Base-by-base conservation (phyloP, 2,888 invertebrate genomes). In the Aquatica leii region DNA sequence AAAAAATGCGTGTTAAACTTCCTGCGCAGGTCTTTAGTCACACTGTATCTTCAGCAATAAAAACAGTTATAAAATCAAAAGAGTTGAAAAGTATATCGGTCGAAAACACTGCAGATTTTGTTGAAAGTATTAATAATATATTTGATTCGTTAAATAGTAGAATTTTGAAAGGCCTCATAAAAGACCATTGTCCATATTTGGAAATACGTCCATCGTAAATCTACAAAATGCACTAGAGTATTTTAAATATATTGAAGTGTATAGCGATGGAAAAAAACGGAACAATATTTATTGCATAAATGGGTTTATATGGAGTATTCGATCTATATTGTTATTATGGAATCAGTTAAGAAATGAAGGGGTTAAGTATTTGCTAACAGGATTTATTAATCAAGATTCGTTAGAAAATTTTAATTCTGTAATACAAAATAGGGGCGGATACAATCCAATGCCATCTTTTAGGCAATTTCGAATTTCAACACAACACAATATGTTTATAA, bases 271-370 rank as follows among this genome's bases (percentile, higher is more conserved):
- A n/a, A 63, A 18, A 24, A 57, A 52, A 18, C 53, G 6, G 15
- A n/a, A n/a, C n/a, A 67, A 62, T 50, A 71, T 71, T 37, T 68
- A 71, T 5, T 75, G 73, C 48, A 72, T 74, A 56, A 50, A 65
- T 12, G 70, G 70, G 6, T 64, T 75, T 20, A 31, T 55, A n/a
- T 66, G 72, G 56, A 70, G 68, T 1, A 68, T 75, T 2, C 70
- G 66, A 24, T 62, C 69, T 21, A 66, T 70, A 51, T 24, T 72
- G 11, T 18, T 55, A 48, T 43, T 73, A 12, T 74, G 69, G 66
- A 31, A 68, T 8, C 60, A 68, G 15, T 54, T 74, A 53, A 55
- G 56, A 61, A 51, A 46, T 9, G 53, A 64, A 12, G 65, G 65
- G 0, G 49, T 52, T 5, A 54, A 41, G 15, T 72, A 69, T 52